Percentiles rank a stretch among this genome's conserved stretches.
Conservation (phyloP, 2,888 invertebrate species). For the Ptilodon capucinus region DNA sequence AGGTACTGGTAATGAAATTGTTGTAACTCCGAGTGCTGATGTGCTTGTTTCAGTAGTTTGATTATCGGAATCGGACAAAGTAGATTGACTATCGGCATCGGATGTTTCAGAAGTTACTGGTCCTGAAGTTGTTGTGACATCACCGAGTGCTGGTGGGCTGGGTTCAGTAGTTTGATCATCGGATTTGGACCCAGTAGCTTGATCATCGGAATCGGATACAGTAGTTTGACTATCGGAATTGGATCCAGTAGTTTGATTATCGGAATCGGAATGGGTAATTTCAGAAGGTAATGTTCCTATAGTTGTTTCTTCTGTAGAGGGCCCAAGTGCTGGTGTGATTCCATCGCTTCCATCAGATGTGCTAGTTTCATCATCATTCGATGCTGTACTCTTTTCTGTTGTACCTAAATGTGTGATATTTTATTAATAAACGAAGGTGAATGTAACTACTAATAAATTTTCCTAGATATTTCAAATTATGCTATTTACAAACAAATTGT, state of each 20-base stretch:
- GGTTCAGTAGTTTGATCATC: neutral
- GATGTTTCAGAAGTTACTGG: neutral
- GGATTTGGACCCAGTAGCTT: too few relatives aligned
- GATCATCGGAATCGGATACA: neutral
- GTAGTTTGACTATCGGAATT: neutral
- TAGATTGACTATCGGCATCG: neutral
- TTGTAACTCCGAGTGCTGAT: neutral
- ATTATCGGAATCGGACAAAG: neutral
- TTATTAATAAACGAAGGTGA: too few relatives aligned
- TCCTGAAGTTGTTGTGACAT: neutral
- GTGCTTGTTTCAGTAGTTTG: neutral
- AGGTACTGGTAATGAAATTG: neutral
- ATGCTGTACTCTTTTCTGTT: too few relatives aligned
- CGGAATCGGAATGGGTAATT: slow-evolving; percentile 1
- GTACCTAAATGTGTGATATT: too few relatives aligned
- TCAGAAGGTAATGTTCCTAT: too few relatives aligned
- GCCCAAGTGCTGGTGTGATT: too few relatives aligned
- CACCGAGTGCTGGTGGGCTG: neutral
- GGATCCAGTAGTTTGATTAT: neutral
- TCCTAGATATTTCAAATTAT: too few relatives aligned
- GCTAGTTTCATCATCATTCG: too few relatives aligned
- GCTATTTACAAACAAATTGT: too few relatives aligned
- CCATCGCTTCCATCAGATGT: too few relatives aligned
- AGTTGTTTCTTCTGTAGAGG: too few relatives aligned
- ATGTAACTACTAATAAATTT: too few relatives aligned